phyloP scores from a whole-genome alignment of 2,888 invertebrate species.

The Mechanitis mazaeus region DNA sequence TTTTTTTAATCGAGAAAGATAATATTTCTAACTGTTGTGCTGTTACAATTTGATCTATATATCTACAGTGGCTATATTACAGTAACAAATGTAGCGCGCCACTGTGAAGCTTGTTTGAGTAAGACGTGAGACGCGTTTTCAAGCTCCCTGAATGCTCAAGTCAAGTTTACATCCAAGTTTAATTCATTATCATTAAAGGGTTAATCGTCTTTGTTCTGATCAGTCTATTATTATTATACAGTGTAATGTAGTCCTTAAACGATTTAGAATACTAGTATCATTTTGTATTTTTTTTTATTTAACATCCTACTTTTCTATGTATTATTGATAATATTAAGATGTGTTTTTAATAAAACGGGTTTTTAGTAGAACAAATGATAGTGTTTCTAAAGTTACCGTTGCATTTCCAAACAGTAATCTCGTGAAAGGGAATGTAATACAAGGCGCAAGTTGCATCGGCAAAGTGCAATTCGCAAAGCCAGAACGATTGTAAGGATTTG shows the following conservation, averaged over 20 bases:
- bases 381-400: constrained; percentile 9
- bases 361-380: constrained; percentile 32
- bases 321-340: background rate
- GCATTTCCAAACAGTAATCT: constrained; percentile 36
- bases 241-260: too few relatives aligned
- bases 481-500: constrained; percentile 66
- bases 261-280: too few relatives aligned
- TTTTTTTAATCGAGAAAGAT: background rate
- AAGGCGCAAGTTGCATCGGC: constrained; percentile 52
- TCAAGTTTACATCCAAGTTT: background rate
- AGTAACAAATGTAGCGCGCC: background rate
- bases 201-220: background rate
- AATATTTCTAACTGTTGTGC: background rate
- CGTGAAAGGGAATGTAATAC: constrained; percentile 54
- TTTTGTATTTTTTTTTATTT: too few relatives aligned
- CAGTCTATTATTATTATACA: background rate
- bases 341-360: constrained; percentile 10
- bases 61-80: background rate
- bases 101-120: background rate
- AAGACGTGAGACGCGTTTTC: background rate
- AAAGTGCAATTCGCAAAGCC: constrained; percentile 60
- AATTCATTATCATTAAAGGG: background rate
- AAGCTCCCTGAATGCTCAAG: background rate
- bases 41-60: background rate
- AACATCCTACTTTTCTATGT: too few relatives aligned